Conservation (phyloP, 2,113 vertebrate genomes). For the Chinchilla lanigera region DNA sequence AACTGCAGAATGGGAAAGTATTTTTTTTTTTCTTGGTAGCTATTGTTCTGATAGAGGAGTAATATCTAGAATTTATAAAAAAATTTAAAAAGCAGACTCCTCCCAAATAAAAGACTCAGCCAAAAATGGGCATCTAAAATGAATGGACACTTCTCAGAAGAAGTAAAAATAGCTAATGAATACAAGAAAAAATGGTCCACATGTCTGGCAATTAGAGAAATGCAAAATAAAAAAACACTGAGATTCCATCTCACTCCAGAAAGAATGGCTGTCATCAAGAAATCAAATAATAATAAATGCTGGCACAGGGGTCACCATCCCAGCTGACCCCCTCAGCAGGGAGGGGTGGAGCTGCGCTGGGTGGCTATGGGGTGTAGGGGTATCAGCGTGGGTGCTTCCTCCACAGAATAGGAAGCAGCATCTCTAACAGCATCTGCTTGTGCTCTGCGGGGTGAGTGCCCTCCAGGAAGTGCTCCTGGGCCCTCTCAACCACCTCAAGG, state of each 20-base stretch:
- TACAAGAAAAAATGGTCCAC: background rate
- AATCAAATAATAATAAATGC: background rate
- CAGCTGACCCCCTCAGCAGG: background rate
- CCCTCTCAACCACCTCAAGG: background rate
- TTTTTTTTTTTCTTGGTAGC: background rate
- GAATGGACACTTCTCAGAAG: background rate
- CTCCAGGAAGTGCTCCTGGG: background rate
- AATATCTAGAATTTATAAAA: background rate
- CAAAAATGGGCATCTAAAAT: background rate
- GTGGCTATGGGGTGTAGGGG: background rate
- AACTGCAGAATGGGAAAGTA: background rate
- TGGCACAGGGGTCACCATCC: background rate
- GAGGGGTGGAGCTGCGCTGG: background rate
- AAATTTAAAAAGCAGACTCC: background rate
- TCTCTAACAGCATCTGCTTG: no score
- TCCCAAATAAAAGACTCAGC: background rate
- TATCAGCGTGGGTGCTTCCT: background rate
- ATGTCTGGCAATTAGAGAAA: background rate
- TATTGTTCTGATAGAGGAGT: background rate
- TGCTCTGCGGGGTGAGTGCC: fast-evolving
- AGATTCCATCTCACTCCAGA: background rate
- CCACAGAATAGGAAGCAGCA: background rate
- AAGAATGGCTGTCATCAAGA: background rate
- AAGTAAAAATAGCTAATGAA: background rate
- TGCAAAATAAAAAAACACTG: background rate